Conservation (phyloP, 2,113 vertebrate genomes). For the Rostratula benghalensis region DNA sequence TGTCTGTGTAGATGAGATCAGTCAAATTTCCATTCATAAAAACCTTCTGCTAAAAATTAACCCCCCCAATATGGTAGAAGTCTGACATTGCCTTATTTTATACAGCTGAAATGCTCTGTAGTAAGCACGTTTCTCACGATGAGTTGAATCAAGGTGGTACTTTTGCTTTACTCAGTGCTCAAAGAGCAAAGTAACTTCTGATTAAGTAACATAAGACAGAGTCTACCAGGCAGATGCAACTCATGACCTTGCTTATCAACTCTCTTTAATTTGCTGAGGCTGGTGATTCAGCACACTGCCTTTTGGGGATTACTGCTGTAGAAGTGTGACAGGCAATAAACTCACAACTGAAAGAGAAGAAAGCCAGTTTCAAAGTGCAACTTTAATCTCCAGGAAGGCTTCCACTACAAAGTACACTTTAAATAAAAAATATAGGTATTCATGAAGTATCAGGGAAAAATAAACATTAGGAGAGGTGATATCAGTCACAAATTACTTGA, state of each 20-base stretch:
- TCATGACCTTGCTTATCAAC: background rate
- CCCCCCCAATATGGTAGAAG: accelerated
- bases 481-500: background rate
- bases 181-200: slow-evolving; percentile 15
- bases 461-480: background rate
- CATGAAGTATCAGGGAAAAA: background rate
- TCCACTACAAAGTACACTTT: background rate
- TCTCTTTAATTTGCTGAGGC: background rate
- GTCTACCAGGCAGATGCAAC: background rate
- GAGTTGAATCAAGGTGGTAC: background rate
- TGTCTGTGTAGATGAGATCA: background rate
- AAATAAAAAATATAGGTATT: background rate
- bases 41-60: background rate
- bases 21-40: background rate
- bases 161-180: background rate
- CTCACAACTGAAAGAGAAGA: background rate
- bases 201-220: background rate
- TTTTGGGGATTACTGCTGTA: background rate
- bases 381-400: background rate
- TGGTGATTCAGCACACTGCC: background rate
- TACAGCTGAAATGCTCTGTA: background rate
- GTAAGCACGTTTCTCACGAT: background rate
- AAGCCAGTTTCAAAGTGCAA: background rate
- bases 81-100: background rate
- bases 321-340: background rate